A percentile compares a stretch with the other conserved stretches of the same genome.
phyloP scores from a whole-genome alignment of 1,140 invertebrate species.

The Trachymyrmex septentrionalis region DNA sequence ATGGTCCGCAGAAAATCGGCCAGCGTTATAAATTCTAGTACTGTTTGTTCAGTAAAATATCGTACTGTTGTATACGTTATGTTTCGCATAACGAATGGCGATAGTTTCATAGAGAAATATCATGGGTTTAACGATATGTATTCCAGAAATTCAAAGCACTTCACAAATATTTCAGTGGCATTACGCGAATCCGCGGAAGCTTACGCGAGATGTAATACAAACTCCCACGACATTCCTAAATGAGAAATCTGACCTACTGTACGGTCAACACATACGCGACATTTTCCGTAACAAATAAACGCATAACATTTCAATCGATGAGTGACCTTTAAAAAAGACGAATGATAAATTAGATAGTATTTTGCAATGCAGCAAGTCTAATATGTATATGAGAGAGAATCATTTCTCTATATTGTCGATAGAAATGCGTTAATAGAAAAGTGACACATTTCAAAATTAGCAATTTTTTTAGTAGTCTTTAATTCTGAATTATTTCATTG shows the following conservation, averaged over 20 bases:
- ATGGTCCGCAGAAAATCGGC: slow-evolving; percentile 57
- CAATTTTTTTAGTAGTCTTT: too few relatives aligned
- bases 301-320: slow-evolving; percentile 9
- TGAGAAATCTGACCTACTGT: slow-evolving; percentile 58
- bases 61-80: slow-evolving; percentile 24
- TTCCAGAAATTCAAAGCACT: slow-evolving; percentile 48
- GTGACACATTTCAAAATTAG: too few relatives aligned
- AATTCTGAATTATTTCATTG: too few relatives aligned
- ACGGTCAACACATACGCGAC: slow-evolving; percentile 22
- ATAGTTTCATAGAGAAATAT: slow-evolving; percentile 54
- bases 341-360: not conserved
- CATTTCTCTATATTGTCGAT: too few relatives aligned
- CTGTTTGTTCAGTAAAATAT: slow-evolving; percentile 61
- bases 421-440: too few relatives aligned
- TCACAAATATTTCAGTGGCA: slow-evolving; percentile 56
- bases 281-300: slow-evolving; percentile 59
- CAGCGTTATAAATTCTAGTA: slow-evolving; percentile 51
- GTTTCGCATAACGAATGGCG: slow-evolving; percentile 52
- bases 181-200: slow-evolving; percentile 43
- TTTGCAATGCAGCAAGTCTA: slow-evolving; percentile 7
- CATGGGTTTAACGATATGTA: slow-evolving; percentile 46
- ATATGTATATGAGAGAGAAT: not conserved
- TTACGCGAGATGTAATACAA: slow-evolving; percentile 37
- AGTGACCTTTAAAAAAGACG: slow-evolving; percentile 43
- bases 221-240: slow-evolving; percentile 54